phyloP scores from a whole-genome alignment of 2,888 invertebrate genomes.

The Cheilosia urbana region DNA sequence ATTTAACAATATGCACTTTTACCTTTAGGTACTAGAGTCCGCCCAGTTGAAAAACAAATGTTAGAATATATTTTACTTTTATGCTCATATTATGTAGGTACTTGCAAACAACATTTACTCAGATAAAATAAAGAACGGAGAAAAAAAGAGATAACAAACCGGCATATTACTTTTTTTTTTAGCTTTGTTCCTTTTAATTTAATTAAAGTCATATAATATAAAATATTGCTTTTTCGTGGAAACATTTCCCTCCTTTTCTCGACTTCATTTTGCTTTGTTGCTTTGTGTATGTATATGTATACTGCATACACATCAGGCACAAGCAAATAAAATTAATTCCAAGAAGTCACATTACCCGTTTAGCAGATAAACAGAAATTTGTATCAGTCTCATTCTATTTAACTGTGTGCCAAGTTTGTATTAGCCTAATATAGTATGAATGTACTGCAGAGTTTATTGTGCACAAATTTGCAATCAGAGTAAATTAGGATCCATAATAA shows the following conservation, averaged over 20 bases:
- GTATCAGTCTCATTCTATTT: constrained; percentile 54
- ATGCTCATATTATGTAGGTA: constrained; percentile 12
- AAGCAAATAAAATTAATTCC: constrained; percentile 62
- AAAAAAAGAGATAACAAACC: constrained; percentile 25
- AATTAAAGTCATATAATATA: constrained; percentile 74
- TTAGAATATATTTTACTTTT: constrained; percentile 36
- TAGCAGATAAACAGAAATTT: constrained; percentile 57
- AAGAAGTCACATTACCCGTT: constrained; percentile 52
- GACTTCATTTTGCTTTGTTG: constrained; percentile 48
- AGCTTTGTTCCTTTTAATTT: constrained; percentile 70
- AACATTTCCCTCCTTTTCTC: constrained; percentile 55
- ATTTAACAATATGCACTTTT: too few relatives aligned
- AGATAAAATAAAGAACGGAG: constrained; percentile 25
- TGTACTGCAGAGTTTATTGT: constrained; percentile 18
- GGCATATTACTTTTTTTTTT: constrained; percentile 63
- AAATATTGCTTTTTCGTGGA: constrained; percentile 70
- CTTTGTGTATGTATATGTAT: neutral
- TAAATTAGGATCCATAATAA: constrained; percentile 5
- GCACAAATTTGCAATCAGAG: constrained; percentile 9
- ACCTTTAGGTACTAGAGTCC: too few relatives aligned
- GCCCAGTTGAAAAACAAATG: constrained; percentile 5
- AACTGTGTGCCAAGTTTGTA: constrained; percentile 52
- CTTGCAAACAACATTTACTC: constrained; percentile 51
- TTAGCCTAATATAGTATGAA: constrained; percentile 49
- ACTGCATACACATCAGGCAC: constrained; percentile 27